These are phyloP conservation scores for Nansenia antarctica DNA, from an alignment of 2,113 vertebrate genomes.

Conservation along the genomic window DNA sequence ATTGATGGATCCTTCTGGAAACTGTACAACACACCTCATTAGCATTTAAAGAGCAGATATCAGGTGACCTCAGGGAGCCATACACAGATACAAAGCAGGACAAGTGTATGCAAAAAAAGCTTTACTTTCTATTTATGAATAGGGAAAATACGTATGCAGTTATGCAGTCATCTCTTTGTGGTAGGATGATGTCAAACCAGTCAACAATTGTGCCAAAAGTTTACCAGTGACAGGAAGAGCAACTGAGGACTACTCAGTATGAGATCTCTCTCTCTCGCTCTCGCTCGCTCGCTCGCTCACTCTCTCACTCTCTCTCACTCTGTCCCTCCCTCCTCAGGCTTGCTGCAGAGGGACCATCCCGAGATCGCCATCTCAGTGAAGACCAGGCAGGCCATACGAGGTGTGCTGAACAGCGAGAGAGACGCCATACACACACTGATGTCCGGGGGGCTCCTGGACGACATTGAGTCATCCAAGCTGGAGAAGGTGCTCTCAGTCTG, in stretches of 20 bases:
- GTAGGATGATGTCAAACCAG: not conserved
- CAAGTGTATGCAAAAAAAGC: not conserved
- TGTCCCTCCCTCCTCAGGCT: constrained; percentile 21
- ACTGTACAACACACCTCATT: constrained; percentile 28
- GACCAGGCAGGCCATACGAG: constrained; percentile 62
- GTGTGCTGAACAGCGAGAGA: constrained; percentile 56
- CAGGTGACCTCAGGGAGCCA: constrained; percentile 6
- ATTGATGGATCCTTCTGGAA: not conserved
- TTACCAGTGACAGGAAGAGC: not conserved
- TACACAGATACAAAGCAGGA: not conserved
- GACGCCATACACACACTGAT: constrained; percentile 62
- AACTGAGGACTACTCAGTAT: not conserved
- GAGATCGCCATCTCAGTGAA: constrained; percentile 63
- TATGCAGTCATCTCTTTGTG: not conserved
- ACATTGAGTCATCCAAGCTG: constrained; percentile 52
- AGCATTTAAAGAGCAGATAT: constrained; percentile 47
- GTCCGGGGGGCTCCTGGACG: constrained; percentile 64
- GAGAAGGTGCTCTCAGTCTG: constrained; percentile 48
- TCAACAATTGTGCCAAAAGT: not conserved
- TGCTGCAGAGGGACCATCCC: constrained; percentile 53
- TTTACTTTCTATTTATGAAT: not conserved
- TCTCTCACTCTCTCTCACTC: constrained; percentile 6
- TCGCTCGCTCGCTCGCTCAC: too few relatives aligned
- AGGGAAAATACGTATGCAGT: not conserved
- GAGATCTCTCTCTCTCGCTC: not conserved